Percentiles rank a stretch among this genome's conserved stretches.
Evolutionary conservation across 2,797 vertebrate species (phyloP).

Genomic region (Liparis tanakae): DNA sequence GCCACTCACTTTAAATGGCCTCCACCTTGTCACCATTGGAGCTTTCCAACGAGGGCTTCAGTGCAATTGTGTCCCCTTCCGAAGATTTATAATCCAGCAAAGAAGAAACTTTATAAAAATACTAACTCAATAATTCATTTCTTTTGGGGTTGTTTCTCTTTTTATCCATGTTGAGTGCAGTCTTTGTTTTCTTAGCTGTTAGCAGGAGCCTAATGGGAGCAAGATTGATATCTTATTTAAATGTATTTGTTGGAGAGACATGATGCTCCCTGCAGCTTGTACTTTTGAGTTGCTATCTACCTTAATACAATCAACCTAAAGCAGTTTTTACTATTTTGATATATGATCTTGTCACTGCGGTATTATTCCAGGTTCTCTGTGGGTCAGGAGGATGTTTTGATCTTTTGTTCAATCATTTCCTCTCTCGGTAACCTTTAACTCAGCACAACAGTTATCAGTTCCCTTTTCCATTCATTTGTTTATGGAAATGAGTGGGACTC

Average conservation of each 20-base stretch:
- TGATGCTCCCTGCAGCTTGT: not conserved
- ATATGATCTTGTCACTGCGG: not conserved
- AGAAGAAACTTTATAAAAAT: not conserved
- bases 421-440: slow-evolving; percentile 32
- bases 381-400: not conserved
- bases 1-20: not conserved
- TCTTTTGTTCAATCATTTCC: slow-evolving; percentile 9
- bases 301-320: not conserved
- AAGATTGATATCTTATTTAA: not conserved
- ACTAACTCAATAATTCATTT: not conserved
- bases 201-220: not conserved
- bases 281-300: not conserved
- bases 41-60: not conserved
- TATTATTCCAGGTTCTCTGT: not conserved
- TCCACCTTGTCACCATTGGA: not conserved
- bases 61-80: not conserved
- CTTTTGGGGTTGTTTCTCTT: not conserved
- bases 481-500: slow-evolving; percentile 68
- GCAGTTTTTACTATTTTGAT: not conserved
- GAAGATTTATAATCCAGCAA: not conserved
- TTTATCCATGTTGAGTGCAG: not conserved
- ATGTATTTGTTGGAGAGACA: not conserved
- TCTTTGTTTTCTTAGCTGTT: not conserved
- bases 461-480: slow-evolving; percentile 69
- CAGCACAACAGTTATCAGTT: slow-evolving; percentile 62